phyloP scores from a whole-genome alignment of 1,140 invertebrate genomes.

The Drosophila lacertosa region DNA sequence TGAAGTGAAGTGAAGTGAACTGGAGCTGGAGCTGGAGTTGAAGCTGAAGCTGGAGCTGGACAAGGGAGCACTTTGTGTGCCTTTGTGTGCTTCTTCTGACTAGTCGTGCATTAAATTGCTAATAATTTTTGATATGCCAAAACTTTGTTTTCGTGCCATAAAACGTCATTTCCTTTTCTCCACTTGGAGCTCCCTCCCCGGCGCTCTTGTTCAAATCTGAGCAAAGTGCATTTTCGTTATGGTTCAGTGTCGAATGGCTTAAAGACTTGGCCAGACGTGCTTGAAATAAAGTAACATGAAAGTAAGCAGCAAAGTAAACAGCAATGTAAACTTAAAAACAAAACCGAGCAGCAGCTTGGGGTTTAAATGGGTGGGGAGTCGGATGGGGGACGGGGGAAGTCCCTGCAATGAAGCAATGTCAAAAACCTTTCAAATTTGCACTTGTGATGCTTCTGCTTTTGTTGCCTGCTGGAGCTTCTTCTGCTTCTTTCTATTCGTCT shows the following conservation, averaged over 20 bases:
- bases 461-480: background rate
- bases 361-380: background rate
- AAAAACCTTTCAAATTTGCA: constrained; percentile 65
- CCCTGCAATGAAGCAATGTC: constrained; percentile 46
- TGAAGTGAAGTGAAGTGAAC: background rate
- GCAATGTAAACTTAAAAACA: constrained; percentile 36
- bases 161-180: constrained; percentile 7
- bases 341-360: constrained; percentile 1
- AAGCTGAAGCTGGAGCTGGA: background rate
- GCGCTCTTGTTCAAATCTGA: constrained; percentile 27
- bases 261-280: constrained; percentile 22
- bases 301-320: constrained; percentile 38
- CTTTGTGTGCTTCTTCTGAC: constrained; percentile 39
- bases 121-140: constrained; percentile 75
- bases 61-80: background rate
- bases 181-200: background rate
- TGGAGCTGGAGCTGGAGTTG: background rate
- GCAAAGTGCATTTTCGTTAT: constrained; percentile 41
- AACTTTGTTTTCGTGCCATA: constrained; percentile 57
- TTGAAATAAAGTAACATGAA: constrained; percentile 7
- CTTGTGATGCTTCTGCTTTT: constrained; percentile 41
- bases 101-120: constrained; percentile 82
- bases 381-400: background rate
- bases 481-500: constrained; percentile 5
- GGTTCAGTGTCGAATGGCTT: constrained; percentile 32